Evolutionary conservation across 2,888 invertebrate genomes (phyloP).

Genomic region (Blera fallax): DNA sequence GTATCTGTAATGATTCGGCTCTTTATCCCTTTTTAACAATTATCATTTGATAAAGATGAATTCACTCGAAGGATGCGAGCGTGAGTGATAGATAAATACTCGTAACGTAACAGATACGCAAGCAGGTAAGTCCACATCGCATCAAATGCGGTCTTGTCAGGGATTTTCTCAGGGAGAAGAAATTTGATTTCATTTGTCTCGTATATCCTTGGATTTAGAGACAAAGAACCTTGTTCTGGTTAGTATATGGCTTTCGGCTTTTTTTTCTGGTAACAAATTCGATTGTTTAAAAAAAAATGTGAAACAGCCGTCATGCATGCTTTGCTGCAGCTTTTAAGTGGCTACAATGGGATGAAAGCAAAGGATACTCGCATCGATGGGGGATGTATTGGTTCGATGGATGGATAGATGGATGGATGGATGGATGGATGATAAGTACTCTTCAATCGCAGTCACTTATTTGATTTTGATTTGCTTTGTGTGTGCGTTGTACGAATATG

Average conservation of each 20-base stretch:
- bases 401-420: constrained; percentile 2
- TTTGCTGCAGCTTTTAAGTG: constrained; percentile 48
- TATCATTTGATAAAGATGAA: constrained; percentile 67
- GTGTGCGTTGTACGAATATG: neutral
- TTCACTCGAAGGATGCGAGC: constrained; percentile 51
- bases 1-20: constrained; percentile 50
- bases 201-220: constrained; percentile 34
- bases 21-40: constrained; percentile 69
- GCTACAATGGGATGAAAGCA: constrained; percentile 13
- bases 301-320: constrained; percentile 52
- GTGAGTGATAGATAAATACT: constrained; percentile 58
- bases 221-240: constrained; percentile 42
- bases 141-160: neutral
- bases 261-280: constrained; percentile 64
- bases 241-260: constrained; percentile 55
- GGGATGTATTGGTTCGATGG: neutral
- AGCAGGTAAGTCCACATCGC: neutral
- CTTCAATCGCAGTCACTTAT: constrained; percentile 71
- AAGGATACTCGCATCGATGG: no score
- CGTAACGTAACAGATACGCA: neutral
- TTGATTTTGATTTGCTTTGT: constrained; percentile 65
- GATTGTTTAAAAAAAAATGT: constrained; percentile 49
- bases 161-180: constrained; percentile 6
- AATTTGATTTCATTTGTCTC: constrained; percentile 66
- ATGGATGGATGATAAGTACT: constrained; percentile 60